Base-by-base conservation (phyloP, 2,888 invertebrate species). In the Lycaena phlaeas region DNA sequence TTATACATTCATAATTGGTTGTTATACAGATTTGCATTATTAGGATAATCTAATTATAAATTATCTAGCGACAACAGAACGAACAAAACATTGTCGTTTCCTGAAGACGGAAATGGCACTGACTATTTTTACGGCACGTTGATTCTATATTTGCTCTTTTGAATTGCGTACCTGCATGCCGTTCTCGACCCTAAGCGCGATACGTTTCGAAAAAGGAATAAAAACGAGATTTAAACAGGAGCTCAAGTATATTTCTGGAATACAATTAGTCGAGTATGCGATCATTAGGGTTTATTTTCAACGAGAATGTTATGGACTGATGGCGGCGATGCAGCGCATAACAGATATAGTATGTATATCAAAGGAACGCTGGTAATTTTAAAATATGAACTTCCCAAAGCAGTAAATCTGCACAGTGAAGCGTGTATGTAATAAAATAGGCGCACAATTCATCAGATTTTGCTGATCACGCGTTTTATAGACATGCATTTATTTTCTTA, bases 61-160 rank as follows among this genome's bases (percentile, higher is more conserved):
- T 27, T 28, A 26, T 36, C 37, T 22, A 29, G 36, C 42, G 37
- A 39, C 39, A 39, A 36, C 28, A 41, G 40, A 62, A 68, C 64
- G 61, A 75, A 74, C 70, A 76, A 75, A 76, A 72, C 69, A 64
- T 59, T 61, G 57, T 57, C 64, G 66, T 70, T 67, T 68, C 61
- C 68, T 61, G 59, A 65, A 74, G 73, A 71, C 81, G 81, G 81
- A 81, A 77, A 74, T 70, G 72, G 63, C 64, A 56, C 52, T 49
- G 61, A 67, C 79, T 81, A 79, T 79, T 79, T 81, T 76, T 78
- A 76, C 63, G 54, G 56, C 58, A 62, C 63, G 66, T 64, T 66
- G 61, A 59, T 61, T 66, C 67, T 63, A 57, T 52, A 58, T 63
- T 60, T 60, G 60, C 54, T 49, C 50, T 51, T 39, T 50, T 59